Base-by-base conservation (phyloP, 2,888 invertebrate species). In the Apotomis betuletana region DNA sequence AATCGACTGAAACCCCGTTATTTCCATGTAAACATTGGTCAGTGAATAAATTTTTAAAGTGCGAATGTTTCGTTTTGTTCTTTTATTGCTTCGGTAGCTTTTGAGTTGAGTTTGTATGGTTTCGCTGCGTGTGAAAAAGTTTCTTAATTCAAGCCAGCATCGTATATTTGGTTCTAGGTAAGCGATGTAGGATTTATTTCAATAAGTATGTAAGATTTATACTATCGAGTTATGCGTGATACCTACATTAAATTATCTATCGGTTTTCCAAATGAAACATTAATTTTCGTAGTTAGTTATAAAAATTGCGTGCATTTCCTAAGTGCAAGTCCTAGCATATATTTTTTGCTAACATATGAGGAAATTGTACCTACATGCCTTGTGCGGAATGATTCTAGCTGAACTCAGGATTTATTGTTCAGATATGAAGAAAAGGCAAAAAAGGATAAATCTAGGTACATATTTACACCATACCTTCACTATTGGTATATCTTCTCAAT, bases 1-100 rank as follows among this genome's bases (percentile, higher is more conserved):
- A 90, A 90, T 90, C 90, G 85, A 79, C 80, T 76, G 81, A 83
- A 84, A 81, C 75, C 78, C 79, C 81, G 78, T 76, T 79, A 79
- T 79, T 81, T 78, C 77, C 78, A 75, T 76, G 83, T 80, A 83
- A 83, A 85, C 81, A 84, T 84, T 85, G 77, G 80, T 77, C 76
- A 75, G 76, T 75, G 77, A 77, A 75, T 79, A 76, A 74, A 77
- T 77, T 80, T 78, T 74, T 75, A 75, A 76, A 72, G 63, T 74
- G 74, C 68, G 52, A 68, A 64, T 69, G 57, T 51, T 73, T 70
- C 75, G 70, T 58, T 70, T 75, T 73, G 63, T 75, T 68, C 60
- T 73, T 69, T 65, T 75, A 70, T 68, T 71, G 75, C 73, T 62
- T 71, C 62, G 67, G 57, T 71, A 67, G 51, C 62, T 60, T 69